Evolutionary conservation across 2,113 vertebrate species (phyloP).

Genomic region (Thamnophis sirtalis): DNA sequence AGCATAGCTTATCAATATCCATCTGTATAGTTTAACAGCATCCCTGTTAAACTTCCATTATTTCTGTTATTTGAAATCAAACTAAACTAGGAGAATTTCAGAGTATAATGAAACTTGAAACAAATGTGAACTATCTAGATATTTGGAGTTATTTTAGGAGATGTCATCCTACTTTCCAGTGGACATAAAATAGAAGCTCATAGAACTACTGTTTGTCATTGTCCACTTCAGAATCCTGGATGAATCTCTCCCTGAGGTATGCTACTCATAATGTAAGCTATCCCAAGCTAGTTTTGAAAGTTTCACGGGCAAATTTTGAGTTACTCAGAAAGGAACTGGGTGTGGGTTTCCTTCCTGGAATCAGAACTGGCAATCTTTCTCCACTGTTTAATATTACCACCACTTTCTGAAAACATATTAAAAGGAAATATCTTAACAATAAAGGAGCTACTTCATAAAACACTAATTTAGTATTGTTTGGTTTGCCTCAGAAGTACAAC

Average conservation of each 20-base stretch:
- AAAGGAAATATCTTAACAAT: constrained; percentile 82
- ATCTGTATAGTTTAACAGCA: neutral
- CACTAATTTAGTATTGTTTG: constrained; percentile 73
- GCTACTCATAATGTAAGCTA: constrained; percentile 3
- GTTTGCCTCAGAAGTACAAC: constrained; percentile 59
- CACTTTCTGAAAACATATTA: constrained; percentile 76
- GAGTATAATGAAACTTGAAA: neutral
- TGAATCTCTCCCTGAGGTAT: neutral
- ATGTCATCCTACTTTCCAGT: neutral
- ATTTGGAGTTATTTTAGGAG: constrained; percentile 14
- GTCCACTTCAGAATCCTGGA: constrained; percentile 43
- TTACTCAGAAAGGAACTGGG: constrained; percentile 75
- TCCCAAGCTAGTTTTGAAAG: constrained; percentile 32
- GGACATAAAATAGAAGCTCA: constrained; percentile 11
- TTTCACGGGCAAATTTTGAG: constrained; percentile 59
- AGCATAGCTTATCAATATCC: neutral
- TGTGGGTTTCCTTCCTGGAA: constrained; percentile 82
- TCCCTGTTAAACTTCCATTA: constrained; percentile 4
- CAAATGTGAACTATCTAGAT: constrained; percentile 2
- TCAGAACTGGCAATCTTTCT: constrained; percentile 74
- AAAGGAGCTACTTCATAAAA: constrained; percentile 72
- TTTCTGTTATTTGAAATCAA: neutral
- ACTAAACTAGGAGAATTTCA: neutral
- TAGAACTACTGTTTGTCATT: constrained; percentile 39
- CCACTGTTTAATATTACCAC: constrained; percentile 66